phyloP scores from a whole-genome alignment of 2,888 invertebrate genomes.

The Andrena minutula region DNA sequence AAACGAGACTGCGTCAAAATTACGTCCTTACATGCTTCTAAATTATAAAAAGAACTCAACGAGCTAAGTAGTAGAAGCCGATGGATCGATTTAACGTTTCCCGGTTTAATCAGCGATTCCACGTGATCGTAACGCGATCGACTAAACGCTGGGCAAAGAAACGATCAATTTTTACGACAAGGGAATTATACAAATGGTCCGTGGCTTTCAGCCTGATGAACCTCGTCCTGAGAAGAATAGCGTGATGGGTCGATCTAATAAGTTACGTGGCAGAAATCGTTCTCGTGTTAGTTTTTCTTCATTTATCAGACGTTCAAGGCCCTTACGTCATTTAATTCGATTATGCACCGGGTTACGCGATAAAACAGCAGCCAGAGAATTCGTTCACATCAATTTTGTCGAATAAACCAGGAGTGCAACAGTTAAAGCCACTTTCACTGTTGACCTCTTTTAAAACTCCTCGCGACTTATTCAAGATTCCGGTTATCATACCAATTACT shows the following conservation, averaged over 20 bases:
- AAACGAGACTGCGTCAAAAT: no score
- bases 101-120: slow-evolving; percentile 43
- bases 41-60: neutral
- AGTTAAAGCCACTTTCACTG: slow-evolving; percentile 38
- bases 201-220: slow-evolving; percentile 39
- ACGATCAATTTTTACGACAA: slow-evolving; percentile 38
- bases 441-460: slow-evolving; percentile 28
- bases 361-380: neutral
- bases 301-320: neutral
- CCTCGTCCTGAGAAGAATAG: neutral
- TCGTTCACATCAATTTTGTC: slow-evolving; percentile 16
- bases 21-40: neutral
- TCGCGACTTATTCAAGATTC: slow-evolving; percentile 14
- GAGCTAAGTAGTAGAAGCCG: neutral
- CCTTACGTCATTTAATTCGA: neutral
- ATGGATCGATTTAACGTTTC: slow-evolving; percentile 32
- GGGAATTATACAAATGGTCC: slow-evolving; percentile 36
- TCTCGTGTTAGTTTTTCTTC: neutral
- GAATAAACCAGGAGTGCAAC: slow-evolving; percentile 17
- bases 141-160: slow-evolving; percentile 39
- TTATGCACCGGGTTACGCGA: neutral
- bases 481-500: slow-evolving; percentile 15
- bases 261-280: neutral
- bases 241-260: neutral
- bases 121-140: slow-evolving; percentile 14